Base-by-base conservation (phyloP, 2,113 vertebrate genomes). In the Gallinago paraguaiae region DNA sequence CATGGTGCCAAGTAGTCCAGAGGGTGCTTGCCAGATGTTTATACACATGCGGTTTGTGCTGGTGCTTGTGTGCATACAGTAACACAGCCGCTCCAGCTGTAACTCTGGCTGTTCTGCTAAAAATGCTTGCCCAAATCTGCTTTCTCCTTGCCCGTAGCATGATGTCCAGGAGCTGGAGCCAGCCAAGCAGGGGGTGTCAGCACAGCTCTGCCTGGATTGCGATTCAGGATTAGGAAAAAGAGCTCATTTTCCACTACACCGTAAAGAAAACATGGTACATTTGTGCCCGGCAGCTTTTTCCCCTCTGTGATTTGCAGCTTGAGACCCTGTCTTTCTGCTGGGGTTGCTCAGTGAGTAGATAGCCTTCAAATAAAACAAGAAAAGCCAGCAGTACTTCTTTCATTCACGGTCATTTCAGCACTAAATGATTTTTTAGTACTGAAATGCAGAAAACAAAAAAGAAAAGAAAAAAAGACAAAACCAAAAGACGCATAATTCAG, bases 171-270 rank as follows among this genome's bases (percentile, higher is more conserved):
- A 83, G 22, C 48, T 23, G 37, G 57, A 71, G 56, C 67, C 6
- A 2, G 30, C 30, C 30, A 23, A 27, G 54, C 82, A 18, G 15
- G 25, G 10, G 22, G 2, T 3, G 23, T 56, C 63, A 69, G 14
- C 2, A 1, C 1, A 0, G 14, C 13, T 61, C 13, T 67, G 69
- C 64, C n/a, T 30, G 20, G 19, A 28, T 5, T n/a, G n/a, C 31
- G 20, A 41, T 37, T 16, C 46, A 17, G 28, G 20, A 65, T 71
- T 7, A 22, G 57, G 53, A 18, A 71, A 75, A 93, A 28, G 17
- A 43, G 17, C 11, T 50, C 0, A 0, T 67, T 92, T 65, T 64
- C n/a, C 3, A 5, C 13, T 53, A 4, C 5, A 19, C 2, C 1
- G 0, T 17, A 22, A 25, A 59, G 43, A 22, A 79, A 82, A 63